Base-by-base conservation (phyloP, 2,888 invertebrate species). In the Bugula neritina region DNA sequence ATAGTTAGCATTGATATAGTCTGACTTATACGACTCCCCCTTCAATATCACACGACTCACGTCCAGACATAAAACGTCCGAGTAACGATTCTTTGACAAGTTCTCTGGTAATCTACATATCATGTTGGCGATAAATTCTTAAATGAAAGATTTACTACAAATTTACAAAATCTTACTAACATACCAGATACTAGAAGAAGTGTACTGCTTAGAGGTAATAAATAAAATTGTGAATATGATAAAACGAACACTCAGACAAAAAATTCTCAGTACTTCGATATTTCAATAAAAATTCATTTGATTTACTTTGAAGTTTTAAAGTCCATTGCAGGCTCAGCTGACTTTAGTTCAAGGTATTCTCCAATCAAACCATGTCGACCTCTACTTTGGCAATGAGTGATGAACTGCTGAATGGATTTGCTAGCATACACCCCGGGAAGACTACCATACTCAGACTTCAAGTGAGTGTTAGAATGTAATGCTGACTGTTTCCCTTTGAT, bases 1-100 rank as follows among this genome's bases (percentile, higher is more conserved):
- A 85, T 91, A 97, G 87, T 97, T 97, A 73, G 96, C 97, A 87
- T 98, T 95, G 84, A 97, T 95, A 83, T 97, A 97, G 86, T 96
- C 96, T 27, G 77, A 75, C 0, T 77, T 76, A 54, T 89, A 86
- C 0, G 77, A 79, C 5, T 74, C 73, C 13, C 73, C 35, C 17
- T 92, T 90, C 74, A 97, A 87, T 76, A 91, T 88, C 75, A 98
- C 96, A 79, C 97, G 89, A 83, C 92, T 92, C 85, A 95, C 94
- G 86, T 98, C 97, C 86, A 92, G 94, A 86, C 96, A 96, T 76
- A 96, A 88, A 71, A 97, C 96, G 85, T 98, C 97, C 76, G 94
- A 93, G 86, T 97, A 98, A 34, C 87, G 83, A 77, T 87, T 87
- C 80, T 86, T 87, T 35, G 5, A n/a, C 3, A 69, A 5, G 29